Conservation (phyloP, 2,797 vertebrate species). For the Lateolabrax maculatus region DNA sequence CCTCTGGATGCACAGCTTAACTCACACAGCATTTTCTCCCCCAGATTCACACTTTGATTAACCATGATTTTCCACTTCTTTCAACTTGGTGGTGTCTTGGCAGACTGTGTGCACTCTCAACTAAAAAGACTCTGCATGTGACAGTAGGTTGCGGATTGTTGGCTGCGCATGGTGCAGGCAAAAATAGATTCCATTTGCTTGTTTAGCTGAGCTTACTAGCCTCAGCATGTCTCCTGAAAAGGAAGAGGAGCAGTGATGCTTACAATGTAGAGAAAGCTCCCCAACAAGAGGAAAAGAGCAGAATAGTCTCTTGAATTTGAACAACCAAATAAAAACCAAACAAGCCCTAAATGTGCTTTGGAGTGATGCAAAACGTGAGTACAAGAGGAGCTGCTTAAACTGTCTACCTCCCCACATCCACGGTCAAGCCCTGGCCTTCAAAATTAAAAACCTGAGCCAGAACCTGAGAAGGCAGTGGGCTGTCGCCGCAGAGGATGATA, state of each 20-base stretch:
- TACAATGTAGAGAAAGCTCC: constrained; percentile 34
- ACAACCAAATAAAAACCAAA: too few relatives aligned
- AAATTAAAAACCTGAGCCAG: constrained; percentile 31
- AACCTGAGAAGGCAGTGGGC: constrained; percentile 7
- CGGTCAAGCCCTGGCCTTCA: constrained; percentile 7
- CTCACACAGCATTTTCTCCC: constrained; percentile 14
- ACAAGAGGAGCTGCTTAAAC: not conserved
- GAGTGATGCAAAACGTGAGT: constrained; percentile 2
- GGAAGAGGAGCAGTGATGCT: constrained; percentile 40
- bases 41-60: constrained; percentile 43
- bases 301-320: constrained; percentile 37
- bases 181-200: constrained; percentile 75
- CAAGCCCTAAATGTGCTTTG: constrained; percentile 21
- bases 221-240: constrained; percentile 60
- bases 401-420: not conserved
- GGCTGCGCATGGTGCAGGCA: constrained; percentile 62
- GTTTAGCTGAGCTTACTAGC: constrained; percentile 68
- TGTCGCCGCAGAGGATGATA: constrained; percentile 15
- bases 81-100: constrained; percentile 40
- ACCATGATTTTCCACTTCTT: constrained; percentile 44
- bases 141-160: constrained; percentile 64
- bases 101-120: constrained; percentile 32
- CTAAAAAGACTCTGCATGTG: constrained; percentile 56
- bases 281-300: constrained; percentile 18
- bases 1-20: constrained; percentile 11